A percentile compares a stretch with the other conserved stretches of the same genome.
phyloP scores from a whole-genome alignment of 2,888 invertebrate genomes.

The Habrosyne pyritoides region DNA sequence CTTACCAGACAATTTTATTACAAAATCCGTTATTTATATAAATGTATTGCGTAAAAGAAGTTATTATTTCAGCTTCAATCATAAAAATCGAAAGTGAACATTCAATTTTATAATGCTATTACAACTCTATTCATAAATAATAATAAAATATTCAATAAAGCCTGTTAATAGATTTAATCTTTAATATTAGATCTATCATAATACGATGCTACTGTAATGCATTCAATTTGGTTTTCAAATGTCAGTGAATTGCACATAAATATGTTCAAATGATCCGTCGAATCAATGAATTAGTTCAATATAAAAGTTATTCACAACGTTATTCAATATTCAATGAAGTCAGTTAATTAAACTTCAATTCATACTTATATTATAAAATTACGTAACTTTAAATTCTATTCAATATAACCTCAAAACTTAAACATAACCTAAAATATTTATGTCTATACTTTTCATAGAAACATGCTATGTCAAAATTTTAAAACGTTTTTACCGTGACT shows the following conservation, averaged over 20 bases:
- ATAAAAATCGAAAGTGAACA: neutral
- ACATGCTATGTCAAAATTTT: constrained; percentile 12
- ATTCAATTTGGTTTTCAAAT: neutral
- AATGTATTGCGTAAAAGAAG: neutral
- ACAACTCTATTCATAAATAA: constrained; percentile 13
- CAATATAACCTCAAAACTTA: no score
- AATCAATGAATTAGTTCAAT: neutral
- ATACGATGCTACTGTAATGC: neutral
- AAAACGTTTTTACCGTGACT: constrained; percentile 27
- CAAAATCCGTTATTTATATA: no score
- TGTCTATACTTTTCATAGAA: neutral
- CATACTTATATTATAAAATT: neutral
- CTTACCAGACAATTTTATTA: no score
- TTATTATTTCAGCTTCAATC: neutral
- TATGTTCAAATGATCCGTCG: neutral
- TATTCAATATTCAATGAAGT: neutral
- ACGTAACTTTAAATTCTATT: no score
- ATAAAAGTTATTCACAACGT: neutral
- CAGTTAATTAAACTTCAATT: neutral
- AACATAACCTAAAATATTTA: neutral
- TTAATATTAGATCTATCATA: neutral
- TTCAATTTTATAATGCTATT: constrained; percentile 6
- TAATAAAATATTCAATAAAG: constrained; percentile 18
- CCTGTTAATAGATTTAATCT: constrained; percentile 7
- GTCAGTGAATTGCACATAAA: neutral